Percentiles rank a stretch among this genome's conserved stretches.
Conservation (phyloP, 2,888 invertebrate genomes). For the Halocaridina rubra region DNA sequence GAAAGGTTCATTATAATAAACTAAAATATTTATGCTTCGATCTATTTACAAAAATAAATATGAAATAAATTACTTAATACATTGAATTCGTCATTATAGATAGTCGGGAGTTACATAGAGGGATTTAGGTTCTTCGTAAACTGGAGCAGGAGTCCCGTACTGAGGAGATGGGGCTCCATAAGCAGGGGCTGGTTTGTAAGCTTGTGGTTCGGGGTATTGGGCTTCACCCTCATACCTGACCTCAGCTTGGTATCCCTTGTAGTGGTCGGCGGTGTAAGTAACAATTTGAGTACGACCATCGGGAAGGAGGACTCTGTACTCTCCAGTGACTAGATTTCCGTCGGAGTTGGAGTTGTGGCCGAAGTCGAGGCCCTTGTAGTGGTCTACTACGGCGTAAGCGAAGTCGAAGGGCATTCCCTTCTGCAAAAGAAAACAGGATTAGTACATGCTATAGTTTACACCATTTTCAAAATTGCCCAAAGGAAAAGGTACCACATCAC, state of each 20-base stretch:
- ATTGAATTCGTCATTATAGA: too few relatives aligned
- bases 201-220: background rate
- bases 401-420: background rate
- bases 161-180: background rate
- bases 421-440: background rate
- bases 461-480: too few relatives aligned
- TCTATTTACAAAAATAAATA: too few relatives aligned
- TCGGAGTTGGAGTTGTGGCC: background rate
- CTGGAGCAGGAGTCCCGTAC: background rate
- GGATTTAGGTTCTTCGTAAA: background rate
- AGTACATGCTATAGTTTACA: too few relatives aligned
- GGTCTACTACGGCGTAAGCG: background rate
- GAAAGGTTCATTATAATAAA: too few relatives aligned
- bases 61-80: too few relatives aligned
- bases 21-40: too few relatives aligned
- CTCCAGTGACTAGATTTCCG: background rate
- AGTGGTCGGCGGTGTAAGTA: background rate
- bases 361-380: background rate
- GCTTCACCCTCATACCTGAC: background rate
- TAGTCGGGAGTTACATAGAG: background rate
- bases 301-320: background rate
- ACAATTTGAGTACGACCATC: background rate
- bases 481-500: too few relatives aligned
- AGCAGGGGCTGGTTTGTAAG: background rate
- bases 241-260: background rate